Evolutionary conservation across 2,797 vertebrate species (phyloP).

Genomic region (Nyctibius grandis): DNA sequence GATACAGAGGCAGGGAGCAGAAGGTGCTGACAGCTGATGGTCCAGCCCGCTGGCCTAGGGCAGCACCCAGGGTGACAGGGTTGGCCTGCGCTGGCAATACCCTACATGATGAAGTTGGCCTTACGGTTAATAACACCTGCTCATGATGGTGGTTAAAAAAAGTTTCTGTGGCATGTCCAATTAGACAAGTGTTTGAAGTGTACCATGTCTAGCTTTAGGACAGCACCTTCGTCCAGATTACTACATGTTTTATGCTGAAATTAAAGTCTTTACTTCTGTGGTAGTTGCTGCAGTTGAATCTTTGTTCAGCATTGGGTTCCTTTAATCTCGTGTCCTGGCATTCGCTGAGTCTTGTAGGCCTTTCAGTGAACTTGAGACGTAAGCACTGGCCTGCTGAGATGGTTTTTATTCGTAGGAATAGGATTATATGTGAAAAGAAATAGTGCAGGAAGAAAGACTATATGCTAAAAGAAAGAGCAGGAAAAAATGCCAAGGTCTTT

Average conservation of each 20-base stretch:
- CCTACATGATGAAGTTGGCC: background rate
- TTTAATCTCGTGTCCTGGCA: background rate
- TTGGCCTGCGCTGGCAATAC: background rate
- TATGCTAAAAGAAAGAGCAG: background rate
- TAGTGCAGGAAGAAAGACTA: too few relatives aligned
- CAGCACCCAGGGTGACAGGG: rapidly evolving
- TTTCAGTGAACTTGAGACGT: background rate
- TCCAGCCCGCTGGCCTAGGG: background rate
- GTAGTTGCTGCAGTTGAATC: background rate
- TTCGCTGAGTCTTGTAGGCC: background rate
- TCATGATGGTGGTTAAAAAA: background rate
- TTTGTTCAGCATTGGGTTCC: background rate
- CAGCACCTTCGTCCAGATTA: background rate
- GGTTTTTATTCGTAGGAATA: background rate
- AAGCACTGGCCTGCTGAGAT: background rate
- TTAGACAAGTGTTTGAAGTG: background rate
- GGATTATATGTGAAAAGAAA: background rate
- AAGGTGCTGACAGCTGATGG: background rate
- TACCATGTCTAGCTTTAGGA: background rate
- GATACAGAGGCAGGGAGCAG: rapidly evolving
- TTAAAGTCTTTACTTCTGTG: background rate
- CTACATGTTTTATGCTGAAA: rapidly evolving
- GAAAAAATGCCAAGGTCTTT: background rate
- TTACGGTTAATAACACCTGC: rapidly evolving
- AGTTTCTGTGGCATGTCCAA: background rate